Conservation (phyloP, 2,113 vertebrate species). For the Physeter macrocephalus region DNA sequence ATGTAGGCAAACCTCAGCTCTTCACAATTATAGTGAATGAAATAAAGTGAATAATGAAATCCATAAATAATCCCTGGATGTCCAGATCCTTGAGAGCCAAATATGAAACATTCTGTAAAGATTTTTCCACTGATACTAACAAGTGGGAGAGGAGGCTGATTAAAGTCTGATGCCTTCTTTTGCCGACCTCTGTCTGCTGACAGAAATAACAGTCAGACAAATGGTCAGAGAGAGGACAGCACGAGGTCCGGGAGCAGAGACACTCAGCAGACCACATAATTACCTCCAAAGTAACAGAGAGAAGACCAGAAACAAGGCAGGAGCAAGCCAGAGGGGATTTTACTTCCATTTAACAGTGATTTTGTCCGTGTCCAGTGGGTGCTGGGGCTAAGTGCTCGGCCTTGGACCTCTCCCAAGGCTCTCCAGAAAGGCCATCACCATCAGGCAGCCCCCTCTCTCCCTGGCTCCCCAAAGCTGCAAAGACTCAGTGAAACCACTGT, state of each 20-base stretch:
- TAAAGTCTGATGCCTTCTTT: not conserved
- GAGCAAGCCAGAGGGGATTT: not conserved
- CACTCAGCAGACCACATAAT: not conserved
- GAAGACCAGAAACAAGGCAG: not conserved
- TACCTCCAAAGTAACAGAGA: slow-evolving; percentile 1
- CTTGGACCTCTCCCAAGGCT: not conserved
- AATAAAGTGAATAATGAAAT: slow-evolving; percentile 26
- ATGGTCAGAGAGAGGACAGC: not conserved
- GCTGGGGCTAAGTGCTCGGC: not conserved
- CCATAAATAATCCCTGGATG: slow-evolving; percentile 14
- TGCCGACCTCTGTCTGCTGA: not conserved
- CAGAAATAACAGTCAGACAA: slow-evolving; percentile 17
- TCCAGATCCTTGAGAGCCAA: not conserved
- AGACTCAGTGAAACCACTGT: not conserved
- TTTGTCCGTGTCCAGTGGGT: not conserved
- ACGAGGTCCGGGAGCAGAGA: not conserved
- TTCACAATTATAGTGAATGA: not conserved
- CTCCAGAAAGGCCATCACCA: not conserved
- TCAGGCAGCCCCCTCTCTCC: not conserved
- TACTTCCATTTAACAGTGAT: not conserved
- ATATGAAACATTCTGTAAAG: slow-evolving; percentile 4
- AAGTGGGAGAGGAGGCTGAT: slow-evolving; percentile 23
- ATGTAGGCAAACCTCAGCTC: not conserved
- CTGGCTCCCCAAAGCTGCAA: not conserved
- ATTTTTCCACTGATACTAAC: not conserved